Evolutionary conservation across 2,113 vertebrate species (phyloP).

Genomic region (Nansenia antarctica): DNA sequence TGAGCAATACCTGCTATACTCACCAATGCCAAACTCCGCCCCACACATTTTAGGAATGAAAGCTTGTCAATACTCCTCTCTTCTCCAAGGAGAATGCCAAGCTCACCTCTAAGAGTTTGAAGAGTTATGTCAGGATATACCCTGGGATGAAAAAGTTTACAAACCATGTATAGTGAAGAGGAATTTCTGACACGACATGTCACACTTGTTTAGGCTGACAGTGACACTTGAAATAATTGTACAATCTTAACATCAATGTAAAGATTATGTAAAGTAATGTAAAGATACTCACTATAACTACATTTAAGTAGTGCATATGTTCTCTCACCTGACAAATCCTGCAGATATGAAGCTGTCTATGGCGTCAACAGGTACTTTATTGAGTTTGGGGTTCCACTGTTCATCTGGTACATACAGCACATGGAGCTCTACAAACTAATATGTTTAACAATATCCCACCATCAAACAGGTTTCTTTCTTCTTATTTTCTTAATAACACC

Average conservation of each 20-base stretch:
- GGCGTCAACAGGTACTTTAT: slow-evolving; percentile 82
- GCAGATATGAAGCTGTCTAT: slow-evolving; percentile 84
- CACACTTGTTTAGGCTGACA: no score
- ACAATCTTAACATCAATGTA: not conserved
- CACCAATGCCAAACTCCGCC: slow-evolving; percentile 88
- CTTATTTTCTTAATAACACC: no score
- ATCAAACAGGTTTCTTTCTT: not conserved
- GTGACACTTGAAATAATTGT: no score
- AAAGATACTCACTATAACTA: no score
- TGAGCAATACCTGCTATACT: slow-evolving; percentile 54
- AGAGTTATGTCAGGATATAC: slow-evolving; percentile 84
- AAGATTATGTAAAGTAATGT: no score
- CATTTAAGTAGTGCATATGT: no score
- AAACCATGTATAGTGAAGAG: not conserved
- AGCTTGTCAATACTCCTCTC: slow-evolving; percentile 78
- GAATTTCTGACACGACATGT: not conserved
- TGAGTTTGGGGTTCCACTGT: slow-evolving; percentile 87
- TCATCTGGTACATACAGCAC: slow-evolving; percentile 88
- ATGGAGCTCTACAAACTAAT: slow-evolving; percentile 88
- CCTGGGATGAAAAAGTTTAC: slow-evolving; percentile 67
- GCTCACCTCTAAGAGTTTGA: slow-evolving; percentile 75
- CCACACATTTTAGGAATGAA: slow-evolving; percentile 89
- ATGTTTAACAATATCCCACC: not conserved
- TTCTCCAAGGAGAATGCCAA: slow-evolving; percentile 78
- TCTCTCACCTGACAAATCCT: slow-evolving; percentile 88